Base-by-base conservation (phyloP, 1,140 invertebrate species). In the Lepidotrigona ventralis region DNA sequence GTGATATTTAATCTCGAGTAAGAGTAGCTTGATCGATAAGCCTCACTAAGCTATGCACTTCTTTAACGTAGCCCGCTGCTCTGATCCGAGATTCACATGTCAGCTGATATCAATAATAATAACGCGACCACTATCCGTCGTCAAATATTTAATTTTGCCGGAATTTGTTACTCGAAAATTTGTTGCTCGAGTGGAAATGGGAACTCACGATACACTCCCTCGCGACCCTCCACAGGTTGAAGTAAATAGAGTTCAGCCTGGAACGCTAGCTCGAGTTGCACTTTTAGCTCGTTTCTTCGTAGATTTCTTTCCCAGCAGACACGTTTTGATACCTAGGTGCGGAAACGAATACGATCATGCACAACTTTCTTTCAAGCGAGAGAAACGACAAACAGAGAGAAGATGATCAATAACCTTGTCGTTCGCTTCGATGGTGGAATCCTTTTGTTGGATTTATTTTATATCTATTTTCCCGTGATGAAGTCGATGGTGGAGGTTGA, bases 181-280 rank as follows among this genome's bases (percentile, higher is more conserved):
- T 0, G n/a, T 29, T 23, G 19, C 12, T 63, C 0, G 39, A 46
- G 66, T 23, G 8, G n/a, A n/a, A 64, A 23, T 79, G 15, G n/a
- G 84, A 89, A 95, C 94, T 95, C 81, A 95, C 95, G 93, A 95
- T 95, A 90, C 95, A 95, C 93, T 95, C 93, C 93, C 92, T 95
- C 85, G 94, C 94, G 90, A 94, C 92, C 92, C 93, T 95, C 95
- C 94, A 95, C 95, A 95, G 95, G 91, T 94, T 95, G 94, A 93
- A 88, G 83, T 93, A 91, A 89, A 91, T 86, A 80, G 88, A 90
- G 83, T 90, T 90, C 92, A 92, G 90, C 86, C 90, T 91, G 90
- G 90, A 85, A 85, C 86, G 90, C 85, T 89, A 90, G 86, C 72
- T 79, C 76, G 69, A 87, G 80, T 77, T 82, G 82, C 74, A 46